Conservation (phyloP, 2,797 vertebrate genomes). For the Falco columbarius region DNA sequence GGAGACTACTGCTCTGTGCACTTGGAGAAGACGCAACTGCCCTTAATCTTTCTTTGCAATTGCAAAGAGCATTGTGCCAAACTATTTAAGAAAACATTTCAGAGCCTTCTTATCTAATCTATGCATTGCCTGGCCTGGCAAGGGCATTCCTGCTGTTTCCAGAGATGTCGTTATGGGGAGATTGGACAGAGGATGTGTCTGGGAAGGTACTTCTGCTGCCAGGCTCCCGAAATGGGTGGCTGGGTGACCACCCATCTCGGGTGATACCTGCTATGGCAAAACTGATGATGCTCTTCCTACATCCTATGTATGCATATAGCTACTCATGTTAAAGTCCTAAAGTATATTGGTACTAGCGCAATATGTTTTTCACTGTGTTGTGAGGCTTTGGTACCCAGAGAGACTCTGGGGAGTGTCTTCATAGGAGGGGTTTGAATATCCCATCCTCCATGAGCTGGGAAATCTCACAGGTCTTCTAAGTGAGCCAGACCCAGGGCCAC, state of each 20-base stretch:
- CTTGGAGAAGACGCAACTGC: accelerated
- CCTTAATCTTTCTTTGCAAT: not conserved
- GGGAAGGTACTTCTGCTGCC: not conserved
- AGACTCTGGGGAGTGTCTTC: not conserved
- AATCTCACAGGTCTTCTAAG: not conserved
- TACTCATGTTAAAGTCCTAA: not conserved
- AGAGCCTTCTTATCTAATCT: accelerated
- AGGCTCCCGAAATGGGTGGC: not conserved
- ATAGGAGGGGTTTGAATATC: not conserved
- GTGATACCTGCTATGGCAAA: not conserved
- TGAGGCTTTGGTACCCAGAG: not conserved
- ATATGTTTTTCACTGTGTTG: not conserved
- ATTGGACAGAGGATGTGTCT: not conserved
- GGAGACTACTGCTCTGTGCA: accelerated
- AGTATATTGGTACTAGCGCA: not conserved
- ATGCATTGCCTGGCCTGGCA: not conserved
- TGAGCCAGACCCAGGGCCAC: not conserved
- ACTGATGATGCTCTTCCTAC: not conserved
- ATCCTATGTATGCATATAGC: not conserved
- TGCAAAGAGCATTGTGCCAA: not conserved
- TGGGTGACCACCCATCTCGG: not conserved
- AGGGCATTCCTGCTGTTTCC: not conserved
- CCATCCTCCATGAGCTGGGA: not conserved
- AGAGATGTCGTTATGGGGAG: not conserved
- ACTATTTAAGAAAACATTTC: not conserved